phyloP scores from a whole-genome alignment of 1,140 invertebrate species.

The Chlorops oryzae region DNA sequence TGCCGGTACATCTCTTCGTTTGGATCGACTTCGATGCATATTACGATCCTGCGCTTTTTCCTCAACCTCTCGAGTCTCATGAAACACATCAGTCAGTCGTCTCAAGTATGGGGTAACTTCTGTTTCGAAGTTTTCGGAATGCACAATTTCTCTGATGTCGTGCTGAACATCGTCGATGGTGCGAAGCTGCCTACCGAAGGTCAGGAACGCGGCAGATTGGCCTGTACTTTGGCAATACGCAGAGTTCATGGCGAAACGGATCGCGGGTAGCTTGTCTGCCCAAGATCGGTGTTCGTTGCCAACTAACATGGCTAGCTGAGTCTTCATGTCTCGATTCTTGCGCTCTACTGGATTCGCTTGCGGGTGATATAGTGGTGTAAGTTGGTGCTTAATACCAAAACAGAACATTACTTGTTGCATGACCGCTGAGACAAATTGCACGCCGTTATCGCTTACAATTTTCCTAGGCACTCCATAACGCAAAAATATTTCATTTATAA shows the following conservation, averaged over 20 bases:
- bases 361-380: constrained; percentile 33
- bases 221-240: constrained; percentile 39
- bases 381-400: constrained; percentile 27
- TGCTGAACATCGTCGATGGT: constrained; percentile 21
- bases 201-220: constrained; percentile 45
- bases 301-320: constrained; percentile 36
- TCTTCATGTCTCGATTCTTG: constrained; percentile 40
- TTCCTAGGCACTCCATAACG: constrained; percentile 13
- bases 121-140: constrained; percentile 27
- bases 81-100: constrained; percentile 14
- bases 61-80: constrained; percentile 12
- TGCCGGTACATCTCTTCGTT: constrained; percentile 9
- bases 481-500: constrained; percentile 10
- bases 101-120: constrained; percentile 25
- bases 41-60: background rate
- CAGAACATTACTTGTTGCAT: constrained; percentile 18
- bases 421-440: constrained; percentile 6
- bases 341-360: constrained; percentile 42
- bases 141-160: constrained; percentile 26
- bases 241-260: constrained; percentile 48
- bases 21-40: constrained; percentile 14
- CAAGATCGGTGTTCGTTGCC: constrained; percentile 36
- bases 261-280: constrained; percentile 34
- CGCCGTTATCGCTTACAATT: constrained; percentile 11
- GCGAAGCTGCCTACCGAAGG: constrained; percentile 33